Evolutionary conservation across 2,888 invertebrate species (phyloP), one percentile per base, ranked within the genome.

Genomic region (Euphydryas editha): DNA sequence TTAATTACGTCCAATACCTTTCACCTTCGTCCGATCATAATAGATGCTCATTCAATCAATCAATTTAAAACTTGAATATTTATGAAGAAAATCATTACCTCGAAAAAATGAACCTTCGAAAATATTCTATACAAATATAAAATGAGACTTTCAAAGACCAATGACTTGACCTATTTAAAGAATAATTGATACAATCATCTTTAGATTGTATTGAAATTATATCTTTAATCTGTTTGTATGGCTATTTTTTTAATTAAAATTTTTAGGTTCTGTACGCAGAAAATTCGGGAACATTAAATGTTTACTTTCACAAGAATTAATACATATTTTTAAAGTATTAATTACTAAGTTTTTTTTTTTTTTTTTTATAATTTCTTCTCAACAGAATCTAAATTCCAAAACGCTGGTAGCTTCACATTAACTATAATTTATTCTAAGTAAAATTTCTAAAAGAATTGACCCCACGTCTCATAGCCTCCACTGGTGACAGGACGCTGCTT

Each of bases 1-100:
- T 73, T 69, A 73, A 70, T 73, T 71, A 68, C 68, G 58, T 44
- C 74, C 70, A 73, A 75, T 65, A 71, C 67, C 59, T 60, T 46
- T 54, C 49, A 47, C 58, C 57, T 46, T 66, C 37, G 44, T 57
- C 58, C 62, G 58, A 58, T 58, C 58, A 66, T 62, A 66, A 66
- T 66, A 62, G 49, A 66, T 58, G 51, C 20, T 66, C 51, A 66
- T 66, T 66, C 66, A 66, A 66, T 62, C 62, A 58, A 17, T 13
- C 18, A 20, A 57, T 42, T 54, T 37, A n/a, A 51, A 62, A 59
- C 30, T 46, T 15, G 1, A n/a, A 4, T 1, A 46, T 17, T 5
- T 39, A 18, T 21, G 21, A 37, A 13, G 24, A 18, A 63, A 63
- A 47, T 30, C 15, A 42, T 49, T 3, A 10, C 17, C 18, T n/a